Conservation (phyloP, 2,888 invertebrate genomes). For the Athetis lepigone region DNA sequence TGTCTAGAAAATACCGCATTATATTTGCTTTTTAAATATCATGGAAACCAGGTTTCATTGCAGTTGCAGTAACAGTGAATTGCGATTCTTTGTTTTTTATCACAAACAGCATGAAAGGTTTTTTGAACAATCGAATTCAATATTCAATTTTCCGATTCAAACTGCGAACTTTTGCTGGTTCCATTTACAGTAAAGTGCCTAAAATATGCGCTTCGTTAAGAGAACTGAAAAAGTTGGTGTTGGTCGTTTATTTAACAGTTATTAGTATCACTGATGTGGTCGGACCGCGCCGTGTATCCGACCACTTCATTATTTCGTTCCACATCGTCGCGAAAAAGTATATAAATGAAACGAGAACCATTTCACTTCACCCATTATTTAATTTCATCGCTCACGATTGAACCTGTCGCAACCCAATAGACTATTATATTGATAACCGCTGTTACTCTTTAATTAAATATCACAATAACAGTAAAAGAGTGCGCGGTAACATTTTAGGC, state of each 20-base stretch:
- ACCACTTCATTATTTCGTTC: constrained; percentile 40
- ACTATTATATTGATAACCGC: constrained; percentile 41
- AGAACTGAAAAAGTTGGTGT: background rate
- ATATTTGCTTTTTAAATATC: background rate
- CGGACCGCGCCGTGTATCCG: background rate
- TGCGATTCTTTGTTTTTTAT: background rate
- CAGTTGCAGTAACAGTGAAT: too few species aligned
- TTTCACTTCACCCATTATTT: constrained; percentile 33
- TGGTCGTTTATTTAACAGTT: constrained; percentile 8
- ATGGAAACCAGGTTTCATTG: background rate
- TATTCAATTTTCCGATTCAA: constrained; percentile 30
- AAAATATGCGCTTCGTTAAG: constrained; percentile 34
- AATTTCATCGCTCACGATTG: constrained; percentile 12
- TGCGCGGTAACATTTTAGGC: constrained; percentile 34
- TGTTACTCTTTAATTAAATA: constrained; percentile 47
- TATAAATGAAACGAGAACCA: constrained; percentile 28
- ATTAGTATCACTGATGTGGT: constrained; percentile 17
- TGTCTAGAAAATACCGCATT: background rate
- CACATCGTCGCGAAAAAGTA: constrained; percentile 18
- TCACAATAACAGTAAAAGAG: constrained; percentile 40
- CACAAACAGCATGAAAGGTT: background rate
- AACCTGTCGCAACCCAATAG: constrained; percentile 14
- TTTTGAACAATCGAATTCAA: background rate
- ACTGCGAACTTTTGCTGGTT: constrained; percentile 28
- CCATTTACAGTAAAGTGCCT: constrained; percentile 23